Evolutionary conservation across 2,888 invertebrate genomes (phyloP).

Genomic region (Cephus spinipes): DNA sequence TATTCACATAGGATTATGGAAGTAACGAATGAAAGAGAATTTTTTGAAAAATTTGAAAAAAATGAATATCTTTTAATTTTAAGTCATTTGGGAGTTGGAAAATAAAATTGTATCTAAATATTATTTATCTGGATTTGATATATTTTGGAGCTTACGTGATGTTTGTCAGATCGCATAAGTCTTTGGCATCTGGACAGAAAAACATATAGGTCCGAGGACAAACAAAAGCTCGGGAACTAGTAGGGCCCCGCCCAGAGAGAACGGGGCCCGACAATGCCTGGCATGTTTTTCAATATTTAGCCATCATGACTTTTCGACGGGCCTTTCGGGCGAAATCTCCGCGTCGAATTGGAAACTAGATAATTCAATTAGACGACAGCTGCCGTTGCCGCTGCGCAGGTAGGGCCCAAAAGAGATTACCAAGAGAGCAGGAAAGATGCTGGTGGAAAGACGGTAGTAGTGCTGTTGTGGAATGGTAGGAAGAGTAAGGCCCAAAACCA

Average conservation of each 20-base stretch:
- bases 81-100: too few species aligned
- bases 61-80: too few species aligned
- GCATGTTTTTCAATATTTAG: slow-evolving; percentile 67
- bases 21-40: too few species aligned
- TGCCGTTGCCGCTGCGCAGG: slow-evolving; percentile 44
- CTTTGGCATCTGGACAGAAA: too few species aligned
- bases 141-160: too few species aligned
- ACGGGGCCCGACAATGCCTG: slow-evolving; percentile 59
- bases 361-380: slow-evolving; percentile 66
- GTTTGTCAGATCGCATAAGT: too few species aligned
- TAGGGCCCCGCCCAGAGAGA: slow-evolving; percentile 43
- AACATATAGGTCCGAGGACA: slow-evolving; percentile 23
- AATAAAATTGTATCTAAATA: too few species aligned
- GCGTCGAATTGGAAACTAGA: slow-evolving; percentile 66
- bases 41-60: too few species aligned
- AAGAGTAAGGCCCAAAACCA: slow-evolving; percentile 23
- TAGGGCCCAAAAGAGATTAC: slow-evolving; percentile 13
- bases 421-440: slow-evolving; percentile 4
- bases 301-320: slow-evolving; percentile 65
- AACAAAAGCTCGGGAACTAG: slow-evolving; percentile 38
- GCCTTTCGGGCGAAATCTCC: slow-evolving; percentile 61
- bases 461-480: background rate
- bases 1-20: too few species aligned
- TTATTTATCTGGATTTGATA: too few species aligned
- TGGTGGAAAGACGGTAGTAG: too few species aligned